Percentiles rank a stretch among this genome's conserved stretches.
Evolutionary conservation across 53 echinoderm and acorn worm species (phyloP).

Genomic region (Crossaster papposus): DNA sequence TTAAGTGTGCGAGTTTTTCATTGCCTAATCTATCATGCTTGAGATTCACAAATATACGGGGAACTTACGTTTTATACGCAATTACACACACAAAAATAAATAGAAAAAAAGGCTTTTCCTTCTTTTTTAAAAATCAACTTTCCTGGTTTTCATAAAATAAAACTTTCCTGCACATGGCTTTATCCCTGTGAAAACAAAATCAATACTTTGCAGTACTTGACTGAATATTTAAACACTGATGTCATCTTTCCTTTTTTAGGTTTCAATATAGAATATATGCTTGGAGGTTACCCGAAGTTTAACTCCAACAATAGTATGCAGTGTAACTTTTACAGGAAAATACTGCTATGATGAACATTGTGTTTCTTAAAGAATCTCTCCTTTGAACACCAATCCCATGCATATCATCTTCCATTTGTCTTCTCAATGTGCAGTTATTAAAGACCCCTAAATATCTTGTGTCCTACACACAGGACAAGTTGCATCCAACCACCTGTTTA

Average conservation of each 20-base stretch:
- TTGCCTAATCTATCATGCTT: not conserved
- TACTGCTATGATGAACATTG: not conserved
- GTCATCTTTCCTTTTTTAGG: no score
- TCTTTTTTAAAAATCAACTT: slow-evolving; percentile 15
- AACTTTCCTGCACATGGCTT: slow-evolving; percentile 7
- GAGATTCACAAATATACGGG: not conserved
- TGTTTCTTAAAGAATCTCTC: not conserved
- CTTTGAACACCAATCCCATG: not conserved
- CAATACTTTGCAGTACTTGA: no score
- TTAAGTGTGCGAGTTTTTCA: not conserved
- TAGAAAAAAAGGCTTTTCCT: slow-evolving; percentile 20
- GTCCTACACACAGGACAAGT: no score
- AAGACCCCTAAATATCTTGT: no score
- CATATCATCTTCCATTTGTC: not conserved
- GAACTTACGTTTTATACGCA: not conserved
- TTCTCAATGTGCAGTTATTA: no score
- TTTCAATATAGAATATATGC: no score
- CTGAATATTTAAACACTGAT: no score
- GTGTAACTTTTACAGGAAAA: no score
- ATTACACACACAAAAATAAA: slow-evolving; percentile 35
- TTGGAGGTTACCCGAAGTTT: not conserved
- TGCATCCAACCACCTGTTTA: no score
- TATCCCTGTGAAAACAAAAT: no score
- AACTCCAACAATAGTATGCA: not conserved
- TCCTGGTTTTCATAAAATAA: not conserved